Evolutionary conservation across 2,113 vertebrate species (phyloP).

Genomic region (Pseudonaja textilis): DNA sequence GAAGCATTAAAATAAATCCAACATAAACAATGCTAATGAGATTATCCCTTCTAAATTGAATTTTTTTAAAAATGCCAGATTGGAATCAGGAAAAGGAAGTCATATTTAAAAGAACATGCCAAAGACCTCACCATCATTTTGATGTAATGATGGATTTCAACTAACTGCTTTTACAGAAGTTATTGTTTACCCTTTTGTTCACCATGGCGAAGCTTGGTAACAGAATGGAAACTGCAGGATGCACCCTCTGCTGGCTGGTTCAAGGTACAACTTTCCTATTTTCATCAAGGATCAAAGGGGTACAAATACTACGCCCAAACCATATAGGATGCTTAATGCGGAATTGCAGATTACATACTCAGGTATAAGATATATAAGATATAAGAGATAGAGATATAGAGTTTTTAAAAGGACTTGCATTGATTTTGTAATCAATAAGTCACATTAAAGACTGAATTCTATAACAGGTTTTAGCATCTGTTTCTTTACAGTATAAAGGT

Average conservation of each 20-base stretch:
- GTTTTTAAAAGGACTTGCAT: background rate
- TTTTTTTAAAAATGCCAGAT: background rate
- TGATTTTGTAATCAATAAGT: background rate
- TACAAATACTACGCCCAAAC: too few relatives aligned
- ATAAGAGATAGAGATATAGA: too few relatives aligned
- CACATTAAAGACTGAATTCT: background rate
- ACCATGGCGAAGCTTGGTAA: background rate
- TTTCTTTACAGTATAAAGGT: too few relatives aligned
- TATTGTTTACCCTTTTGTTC: background rate
- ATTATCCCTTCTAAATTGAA: conserved; percentile 31
- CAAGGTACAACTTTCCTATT: background rate
- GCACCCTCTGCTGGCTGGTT: background rate
- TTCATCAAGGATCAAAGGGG: background rate
- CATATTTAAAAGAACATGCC: background rate
- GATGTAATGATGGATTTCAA: background rate
- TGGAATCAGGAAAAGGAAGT: background rate
- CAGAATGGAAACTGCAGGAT: background rate
- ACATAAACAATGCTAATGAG: conserved; percentile 32
- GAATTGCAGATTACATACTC: too few relatives aligned
- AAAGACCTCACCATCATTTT: background rate
- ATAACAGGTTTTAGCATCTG: too few relatives aligned
- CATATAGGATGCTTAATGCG: too few relatives aligned
- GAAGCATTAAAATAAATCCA: conserved; percentile 11
- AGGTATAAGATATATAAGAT: too few relatives aligned
- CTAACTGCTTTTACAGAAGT: background rate